A percentile compares a stretch with the other conserved stretches of the same genome.
Conservation (phyloP, 2,797 vertebrate species). For the Tamandua tetradactyla region DNA sequence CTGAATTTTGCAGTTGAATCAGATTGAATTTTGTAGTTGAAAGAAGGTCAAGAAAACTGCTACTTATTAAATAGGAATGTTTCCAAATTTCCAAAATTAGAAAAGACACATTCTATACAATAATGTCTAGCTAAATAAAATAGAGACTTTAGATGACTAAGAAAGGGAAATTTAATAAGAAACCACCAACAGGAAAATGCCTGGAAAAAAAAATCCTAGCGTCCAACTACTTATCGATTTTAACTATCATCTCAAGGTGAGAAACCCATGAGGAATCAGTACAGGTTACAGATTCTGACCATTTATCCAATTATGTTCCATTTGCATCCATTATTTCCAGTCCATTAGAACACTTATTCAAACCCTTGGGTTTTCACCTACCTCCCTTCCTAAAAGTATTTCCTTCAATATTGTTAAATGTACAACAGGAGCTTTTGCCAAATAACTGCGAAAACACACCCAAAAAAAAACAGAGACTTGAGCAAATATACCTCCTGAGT, state of each 20-base stretch:
- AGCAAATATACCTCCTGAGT: background rate
- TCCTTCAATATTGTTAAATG: background rate
- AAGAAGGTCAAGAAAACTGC: background rate
- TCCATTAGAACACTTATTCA: conserved; percentile 39
- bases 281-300: background rate
- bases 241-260: background rate
- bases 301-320: conserved; percentile 27
- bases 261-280: background rate
- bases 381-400: conserved; percentile 18
- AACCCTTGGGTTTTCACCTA: background rate
- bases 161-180: conserved; percentile 25
- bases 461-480: background rate
- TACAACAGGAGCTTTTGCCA: conserved; percentile 1
- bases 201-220: background rate
- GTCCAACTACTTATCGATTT: background rate
- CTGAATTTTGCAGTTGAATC: conserved; percentile 31
- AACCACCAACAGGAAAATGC: background rate
- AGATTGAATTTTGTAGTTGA: conserved; percentile 19
- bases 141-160: background rate
- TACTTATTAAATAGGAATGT: background rate
- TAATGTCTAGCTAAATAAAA: conserved; percentile 22
- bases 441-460: background rate
- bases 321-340: conserved; percentile 13
- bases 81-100: background rate
- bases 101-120: background rate